Evolutionary conservation across 2,113 vertebrate species (phyloP).

Genomic region (Oenanthe oenanthe): DNA sequence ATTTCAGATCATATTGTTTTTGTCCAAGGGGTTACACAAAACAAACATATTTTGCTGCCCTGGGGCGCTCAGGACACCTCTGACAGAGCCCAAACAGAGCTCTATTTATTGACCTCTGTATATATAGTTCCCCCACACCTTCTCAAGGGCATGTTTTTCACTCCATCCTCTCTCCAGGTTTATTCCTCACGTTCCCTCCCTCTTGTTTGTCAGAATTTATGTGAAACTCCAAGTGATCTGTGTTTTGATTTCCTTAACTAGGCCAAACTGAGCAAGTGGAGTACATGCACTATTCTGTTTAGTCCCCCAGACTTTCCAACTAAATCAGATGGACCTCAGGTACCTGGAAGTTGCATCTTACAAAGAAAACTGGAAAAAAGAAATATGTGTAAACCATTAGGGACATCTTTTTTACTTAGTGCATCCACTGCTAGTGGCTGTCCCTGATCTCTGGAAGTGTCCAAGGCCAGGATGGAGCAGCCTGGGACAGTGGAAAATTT

Average conservation of each 20-base stretch:
- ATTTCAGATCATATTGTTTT: slow-evolving; percentile 10
- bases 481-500: neutral
- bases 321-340: neutral
- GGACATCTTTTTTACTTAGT: neutral
- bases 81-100: neutral
- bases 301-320: neutral
- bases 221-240: fast-evolving
- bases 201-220: neutral
- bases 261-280: neutral
- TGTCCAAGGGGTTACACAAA: neutral
- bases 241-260: neutral
- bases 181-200: neutral
- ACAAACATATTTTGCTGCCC: neutral
- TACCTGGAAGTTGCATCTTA: neutral
- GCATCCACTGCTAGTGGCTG: neutral
- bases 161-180: neutral
- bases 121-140: neutral
- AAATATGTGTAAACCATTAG: neutral
- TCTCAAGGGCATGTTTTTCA: neutral
- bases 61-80: neutral
- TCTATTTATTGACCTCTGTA: slow-evolving; percentile 8
- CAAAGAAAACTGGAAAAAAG: neutral
- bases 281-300: neutral
- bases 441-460: fast-evolving
- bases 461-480: neutral